phyloP scores from a whole-genome alignment of 2,888 invertebrate species.

The Tiphia femorata region DNA sequence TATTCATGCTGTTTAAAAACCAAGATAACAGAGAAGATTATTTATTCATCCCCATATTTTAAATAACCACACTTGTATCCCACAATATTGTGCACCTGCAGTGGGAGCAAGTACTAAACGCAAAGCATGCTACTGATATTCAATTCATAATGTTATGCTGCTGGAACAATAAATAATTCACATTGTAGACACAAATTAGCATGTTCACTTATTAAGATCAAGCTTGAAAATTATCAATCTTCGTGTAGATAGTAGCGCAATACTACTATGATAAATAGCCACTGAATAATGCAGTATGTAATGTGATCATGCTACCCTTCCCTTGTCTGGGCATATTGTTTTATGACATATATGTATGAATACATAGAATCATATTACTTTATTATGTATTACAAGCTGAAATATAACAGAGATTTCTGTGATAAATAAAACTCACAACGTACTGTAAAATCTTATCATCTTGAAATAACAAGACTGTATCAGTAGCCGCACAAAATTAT shows the following conservation, averaged over 20 bases:
- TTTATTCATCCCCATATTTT: conserved; percentile 23
- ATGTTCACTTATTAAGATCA: conserved; percentile 26
- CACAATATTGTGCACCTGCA: conserved; percentile 27
- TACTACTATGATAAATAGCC: conserved; percentile 33
- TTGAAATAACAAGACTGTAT: too few species aligned
- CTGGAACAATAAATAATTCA: conserved; percentile 34
- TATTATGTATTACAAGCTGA: too few species aligned
- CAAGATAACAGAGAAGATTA: conserved; percentile 18
- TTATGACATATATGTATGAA: too few species aligned
- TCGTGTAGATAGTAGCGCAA: conserved; percentile 23
- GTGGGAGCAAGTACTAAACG: conserved; percentile 26
- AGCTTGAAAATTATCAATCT: conserved; percentile 22
- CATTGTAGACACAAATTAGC: conserved; percentile 34
- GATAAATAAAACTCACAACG: not conserved
- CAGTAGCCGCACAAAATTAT: too few species aligned
- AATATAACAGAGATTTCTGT: too few species aligned
- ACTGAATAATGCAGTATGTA: conserved; percentile 20
- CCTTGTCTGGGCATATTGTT: too few species aligned
- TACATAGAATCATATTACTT: too few species aligned
- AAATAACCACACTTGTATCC: conserved; percentile 24
- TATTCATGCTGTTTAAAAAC: conserved; percentile 23
- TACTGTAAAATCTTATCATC: not conserved
- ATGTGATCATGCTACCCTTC: not conserved
- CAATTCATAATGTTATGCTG: conserved; percentile 30
- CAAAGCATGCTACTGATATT: conserved; percentile 39